Evolutionary conservation across 2,113 vertebrate species (phyloP).

Genomic region (Excalfactoria chinensis): DNA sequence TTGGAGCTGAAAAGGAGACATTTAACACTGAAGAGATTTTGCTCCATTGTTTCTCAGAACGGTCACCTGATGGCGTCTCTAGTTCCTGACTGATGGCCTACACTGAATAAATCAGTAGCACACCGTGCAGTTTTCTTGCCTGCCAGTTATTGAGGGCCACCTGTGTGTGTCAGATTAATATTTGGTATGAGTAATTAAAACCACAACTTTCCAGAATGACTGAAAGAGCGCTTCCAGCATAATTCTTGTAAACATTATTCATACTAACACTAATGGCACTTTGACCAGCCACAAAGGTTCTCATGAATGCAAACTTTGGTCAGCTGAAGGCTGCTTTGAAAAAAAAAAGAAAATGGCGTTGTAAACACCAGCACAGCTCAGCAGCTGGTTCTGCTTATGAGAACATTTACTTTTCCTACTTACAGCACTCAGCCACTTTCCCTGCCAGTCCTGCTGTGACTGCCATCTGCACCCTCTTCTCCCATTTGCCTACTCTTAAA

Average conservation of each 20-base stretch:
- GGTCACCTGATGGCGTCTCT: neutral
- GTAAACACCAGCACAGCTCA: neutral
- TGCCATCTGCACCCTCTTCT: constrained; percentile 24
- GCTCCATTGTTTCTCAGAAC: neutral
- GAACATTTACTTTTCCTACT: constrained; percentile 16
- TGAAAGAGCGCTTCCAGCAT: neutral
- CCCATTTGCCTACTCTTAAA: neutral
- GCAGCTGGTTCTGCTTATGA: constrained; percentile 1
- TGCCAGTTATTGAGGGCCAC: neutral
- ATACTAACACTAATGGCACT: neutral
- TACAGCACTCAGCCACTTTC: neutral
- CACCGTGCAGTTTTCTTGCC: neutral
- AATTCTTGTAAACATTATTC: constrained; percentile 23
- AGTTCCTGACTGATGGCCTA: neutral
- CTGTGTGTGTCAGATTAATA: neutral
- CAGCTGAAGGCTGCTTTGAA: constrained; percentile 10
- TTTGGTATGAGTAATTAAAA: neutral
- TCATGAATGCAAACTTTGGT: neutral
- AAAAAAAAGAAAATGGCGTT: neutral
- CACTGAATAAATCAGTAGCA: neutral
- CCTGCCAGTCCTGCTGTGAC: neutral
- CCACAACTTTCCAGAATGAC: neutral
- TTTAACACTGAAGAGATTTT: neutral
- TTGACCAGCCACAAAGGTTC: neutral
- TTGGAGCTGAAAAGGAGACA: constrained; percentile 1